Conservation (phyloP, 2,797 vertebrate species). For the Neostethus bicornis region DNA sequence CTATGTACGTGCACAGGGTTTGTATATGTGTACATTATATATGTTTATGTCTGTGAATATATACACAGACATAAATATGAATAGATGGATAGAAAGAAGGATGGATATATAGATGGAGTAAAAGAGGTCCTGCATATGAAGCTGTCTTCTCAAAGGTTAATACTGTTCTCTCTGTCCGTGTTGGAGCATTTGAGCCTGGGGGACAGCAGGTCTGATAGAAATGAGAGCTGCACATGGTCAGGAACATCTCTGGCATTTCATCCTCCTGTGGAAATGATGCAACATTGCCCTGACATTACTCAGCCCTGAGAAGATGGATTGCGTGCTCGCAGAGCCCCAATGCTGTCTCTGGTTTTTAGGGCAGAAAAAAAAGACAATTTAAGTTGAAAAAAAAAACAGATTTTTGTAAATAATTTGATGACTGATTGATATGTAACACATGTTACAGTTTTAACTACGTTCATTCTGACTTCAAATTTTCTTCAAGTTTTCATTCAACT, state of each 20-base stretch:
- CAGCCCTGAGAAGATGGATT: slow-evolving; percentile 49
- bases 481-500: too few relatives aligned
- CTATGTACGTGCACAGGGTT: too few relatives aligned
- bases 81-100: background rate
- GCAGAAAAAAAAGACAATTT: slow-evolving; percentile 2
- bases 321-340: slow-evolving; percentile 23
- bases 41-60: too few relatives aligned
- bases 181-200: slow-evolving; percentile 56
- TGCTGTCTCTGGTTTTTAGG: slow-evolving; percentile 19
- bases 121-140: slow-evolving; percentile 4
- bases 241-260: slow-evolving; percentile 69
- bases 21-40: too few relatives aligned
- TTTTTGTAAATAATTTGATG: slow-evolving; percentile 9
- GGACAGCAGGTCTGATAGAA: slow-evolving; percentile 56
- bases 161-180: slow-evolving; percentile 53
- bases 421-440: slow-evolving; percentile 13
- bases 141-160: slow-evolving; percentile 68
- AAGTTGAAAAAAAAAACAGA: slow-evolving; percentile 11
- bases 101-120: too few relatives aligned
- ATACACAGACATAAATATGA: too few relatives aligned
- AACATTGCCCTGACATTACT: slow-evolving; percentile 54
- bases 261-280: slow-evolving; percentile 64
- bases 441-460: too few relatives aligned
- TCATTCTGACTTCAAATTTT: too few relatives aligned
- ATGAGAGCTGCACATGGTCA: slow-evolving; percentile 49